These are phyloP conservation scores for Sebastes matsubarae DNA, from an alignment of 2,797 vertebrate species.

Conservation along the genomic window DNA sequence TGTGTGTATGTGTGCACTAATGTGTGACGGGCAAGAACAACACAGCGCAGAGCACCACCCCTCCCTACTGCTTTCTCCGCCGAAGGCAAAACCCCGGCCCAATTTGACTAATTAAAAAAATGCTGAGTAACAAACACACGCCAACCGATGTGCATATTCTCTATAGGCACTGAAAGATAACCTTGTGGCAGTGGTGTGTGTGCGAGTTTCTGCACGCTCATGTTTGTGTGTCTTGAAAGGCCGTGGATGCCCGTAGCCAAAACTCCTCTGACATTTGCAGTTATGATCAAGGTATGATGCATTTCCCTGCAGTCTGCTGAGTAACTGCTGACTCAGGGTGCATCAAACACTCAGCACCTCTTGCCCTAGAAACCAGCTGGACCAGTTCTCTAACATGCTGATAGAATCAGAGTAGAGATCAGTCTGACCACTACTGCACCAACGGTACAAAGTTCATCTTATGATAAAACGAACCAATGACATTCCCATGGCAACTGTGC, in stretches of 20 bases:
- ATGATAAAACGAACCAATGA: background rate
- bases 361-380: conserved; percentile 1
- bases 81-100: conserved; percentile 50
- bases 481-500: background rate
- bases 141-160: background rate
- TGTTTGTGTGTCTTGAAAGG: background rate
- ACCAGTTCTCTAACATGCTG: conserved; percentile 1
- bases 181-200: background rate
- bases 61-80: conserved; percentile 13
- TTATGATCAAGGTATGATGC: conserved; percentile 59
- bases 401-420: background rate
- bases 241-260: conserved; percentile 3
- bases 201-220: background rate
- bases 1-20: conserved; percentile 10
- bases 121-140: conserved; percentile 49
- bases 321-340: conserved; percentile 48
- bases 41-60: background rate
- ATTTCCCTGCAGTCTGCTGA: conserved; percentile 43
- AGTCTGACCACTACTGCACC: background rate
- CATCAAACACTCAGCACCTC: background rate
- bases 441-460: background rate
- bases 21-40: conserved; percentile 27
- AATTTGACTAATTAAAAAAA: conserved; percentile 69
- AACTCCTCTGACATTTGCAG: conserved; percentile 56
- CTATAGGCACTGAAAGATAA: background rate